These are phyloP conservation scores for Gymnoscopelus microlampas DNA, from an alignment of 2,797 vertebrate genomes.

Conservation along the genomic window DNA sequence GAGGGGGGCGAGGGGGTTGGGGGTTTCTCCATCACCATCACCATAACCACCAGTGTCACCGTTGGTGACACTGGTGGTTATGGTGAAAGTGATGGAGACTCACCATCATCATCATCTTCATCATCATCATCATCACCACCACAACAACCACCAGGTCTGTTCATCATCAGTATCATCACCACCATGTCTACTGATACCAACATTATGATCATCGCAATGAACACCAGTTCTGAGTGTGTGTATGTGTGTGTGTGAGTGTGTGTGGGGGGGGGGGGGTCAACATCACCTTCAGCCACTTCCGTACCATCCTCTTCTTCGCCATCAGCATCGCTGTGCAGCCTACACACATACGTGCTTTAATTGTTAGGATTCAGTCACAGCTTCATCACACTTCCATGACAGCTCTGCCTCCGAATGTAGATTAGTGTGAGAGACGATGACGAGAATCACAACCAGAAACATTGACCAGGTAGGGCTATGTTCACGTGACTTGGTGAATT, in stretches of 20 bases:
- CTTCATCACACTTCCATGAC: too few species aligned
- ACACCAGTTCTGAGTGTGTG: not conserved
- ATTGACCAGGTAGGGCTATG: too few species aligned
- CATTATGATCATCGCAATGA: slow-evolving; percentile 4
- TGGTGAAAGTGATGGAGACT: too few species aligned
- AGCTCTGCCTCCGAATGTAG: too few species aligned
- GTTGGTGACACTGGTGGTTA: too few species aligned
- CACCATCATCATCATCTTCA: slow-evolving; percentile 28
- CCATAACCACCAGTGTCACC: slow-evolving; percentile 34
- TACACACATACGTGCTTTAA: too few species aligned
- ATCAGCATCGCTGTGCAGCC: not conserved
- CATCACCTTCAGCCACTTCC: slow-evolving; percentile 3
- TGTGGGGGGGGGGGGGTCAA: too few species aligned
- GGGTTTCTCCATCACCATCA: slow-evolving; percentile 17
- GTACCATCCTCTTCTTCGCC: slow-evolving; percentile 42
- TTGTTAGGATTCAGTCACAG: too few species aligned
- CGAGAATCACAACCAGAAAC: too few species aligned
- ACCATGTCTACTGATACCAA: slow-evolving; percentile 2
- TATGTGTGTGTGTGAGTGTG: too few species aligned
- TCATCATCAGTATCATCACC: not conserved
- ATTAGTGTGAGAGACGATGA: too few species aligned
- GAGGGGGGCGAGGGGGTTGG: not conserved
- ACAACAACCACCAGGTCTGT: not conserved
- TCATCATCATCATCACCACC: slow-evolving; percentile 26
- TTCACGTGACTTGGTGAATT: too few species aligned